Evolutionary conservation across 2,797 vertebrate species (phyloP), one percentile per base, ranked within the genome.

Genomic region (Acipenser oxyrinchus): DNA sequence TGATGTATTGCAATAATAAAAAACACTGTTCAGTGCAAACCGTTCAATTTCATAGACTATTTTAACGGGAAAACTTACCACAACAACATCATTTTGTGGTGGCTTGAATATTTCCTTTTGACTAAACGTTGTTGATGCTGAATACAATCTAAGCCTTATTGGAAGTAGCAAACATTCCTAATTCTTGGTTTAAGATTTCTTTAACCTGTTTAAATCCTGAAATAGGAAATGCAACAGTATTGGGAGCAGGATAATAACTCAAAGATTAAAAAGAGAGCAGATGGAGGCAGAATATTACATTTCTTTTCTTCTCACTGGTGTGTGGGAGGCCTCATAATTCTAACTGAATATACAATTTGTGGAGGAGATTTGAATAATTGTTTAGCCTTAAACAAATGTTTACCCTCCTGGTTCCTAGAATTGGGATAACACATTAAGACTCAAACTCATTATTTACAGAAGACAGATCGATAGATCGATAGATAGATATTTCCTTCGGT

Each of bases 211-310:
- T 51, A 48, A 66, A 18, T 66, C 65, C 12, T 8, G 50, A 8
- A 51, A 49, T 13, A 48, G 51, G 13, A 23, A 51, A 60, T 66
- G 49, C 13, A 66, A 57, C 60, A 48, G 55, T 60, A n/a, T 23
- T 66, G 48, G 10, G 0, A 50, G 49, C 48, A 60, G 60, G 65
- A 66, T 66, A 58, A 60, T 49, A 66, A 15, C 11, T 50, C 48
- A 60, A 49, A 60, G 48, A 50, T 6, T 48, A 37, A 37, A 37
- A 37, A 18, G 51, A 13, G 57, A 10, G 52, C 57, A 66, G 58
- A 66, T 66, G 65, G 65, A 66, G 65, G n/a, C 51, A 51, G 48
- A 66, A 60, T 66, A 66, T 66, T 60, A 66, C 65, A 66, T 60
- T 51, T 66, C 13, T 66, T 58, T 15, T 49, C 60, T 66, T 60